Conservation (phyloP, 2,113 vertebrate species). For the Bufo gargarizans region DNA sequence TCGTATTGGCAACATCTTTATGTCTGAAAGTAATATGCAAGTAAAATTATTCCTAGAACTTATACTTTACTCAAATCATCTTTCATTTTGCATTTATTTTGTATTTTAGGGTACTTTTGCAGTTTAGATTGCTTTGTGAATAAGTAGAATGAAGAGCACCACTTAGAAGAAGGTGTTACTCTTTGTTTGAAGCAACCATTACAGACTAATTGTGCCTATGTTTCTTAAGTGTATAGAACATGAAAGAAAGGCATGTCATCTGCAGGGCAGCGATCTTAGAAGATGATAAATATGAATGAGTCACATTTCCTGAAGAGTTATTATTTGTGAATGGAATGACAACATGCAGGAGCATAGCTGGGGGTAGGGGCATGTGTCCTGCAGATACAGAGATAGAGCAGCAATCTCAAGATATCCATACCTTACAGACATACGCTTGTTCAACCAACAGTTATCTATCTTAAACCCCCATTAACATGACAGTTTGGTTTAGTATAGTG, state of each 20-base stretch:
- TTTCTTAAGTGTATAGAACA: neutral
- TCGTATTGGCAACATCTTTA: neutral
- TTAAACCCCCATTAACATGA: no score
- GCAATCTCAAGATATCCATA: no score
- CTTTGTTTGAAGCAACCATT: neutral
- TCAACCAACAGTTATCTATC: no score
- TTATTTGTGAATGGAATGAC: neutral
- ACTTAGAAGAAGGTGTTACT: neutral
- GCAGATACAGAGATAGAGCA: no score
- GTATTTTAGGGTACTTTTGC: neutral
- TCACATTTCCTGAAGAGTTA: neutral
- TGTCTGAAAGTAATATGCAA: neutral
- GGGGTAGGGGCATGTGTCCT: neutral
- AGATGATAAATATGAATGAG: neutral
- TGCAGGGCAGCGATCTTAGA: neutral
- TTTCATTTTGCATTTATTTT: neutral
- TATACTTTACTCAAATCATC: neutral
- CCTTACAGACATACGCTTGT: no score
- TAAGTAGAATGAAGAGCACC: neutral
- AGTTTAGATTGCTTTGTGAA: constrained; percentile 5
- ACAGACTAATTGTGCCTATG: neutral
- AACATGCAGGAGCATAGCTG: neutral
- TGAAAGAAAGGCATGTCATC: neutral
- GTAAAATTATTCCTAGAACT: neutral
- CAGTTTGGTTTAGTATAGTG: no score